A percentile compares a stretch with the other conserved stretches of the same genome.
Conservation (phyloP, 2,113 vertebrate genomes). For the Phoxinus phoxinus region DNA sequence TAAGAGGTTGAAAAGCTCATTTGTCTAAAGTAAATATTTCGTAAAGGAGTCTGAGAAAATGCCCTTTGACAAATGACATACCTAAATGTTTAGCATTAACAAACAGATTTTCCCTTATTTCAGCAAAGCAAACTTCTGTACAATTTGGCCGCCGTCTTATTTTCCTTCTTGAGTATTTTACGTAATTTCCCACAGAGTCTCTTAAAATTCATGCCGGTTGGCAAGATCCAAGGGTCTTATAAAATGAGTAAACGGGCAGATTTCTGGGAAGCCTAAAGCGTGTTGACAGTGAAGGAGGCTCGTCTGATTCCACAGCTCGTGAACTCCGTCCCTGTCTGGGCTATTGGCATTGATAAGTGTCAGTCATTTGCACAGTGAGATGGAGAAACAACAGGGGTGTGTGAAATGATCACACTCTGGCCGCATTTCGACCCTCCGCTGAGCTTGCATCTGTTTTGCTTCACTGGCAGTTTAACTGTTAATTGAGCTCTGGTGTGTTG, state of each 20-base stretch:
- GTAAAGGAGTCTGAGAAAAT: constrained; percentile 4
- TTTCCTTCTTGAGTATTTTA: constrained; percentile 30
- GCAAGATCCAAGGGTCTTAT: constrained; percentile 52
- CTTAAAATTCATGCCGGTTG: constrained; percentile 34
- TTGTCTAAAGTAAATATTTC: constrained; percentile 21
- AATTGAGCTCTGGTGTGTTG: constrained; percentile 44
- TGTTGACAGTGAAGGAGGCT: constrained; percentile 40
- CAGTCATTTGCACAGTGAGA: constrained; percentile 46
- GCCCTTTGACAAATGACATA: not conserved
- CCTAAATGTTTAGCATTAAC: constrained; percentile 28
- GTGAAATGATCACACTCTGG: constrained; percentile 56
- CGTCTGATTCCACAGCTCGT: constrained; percentile 21
- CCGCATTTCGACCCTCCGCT: constrained; percentile 38
- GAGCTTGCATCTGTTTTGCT: constrained; percentile 50
- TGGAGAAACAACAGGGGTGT: constrained; percentile 33
- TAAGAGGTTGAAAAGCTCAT: not conserved
- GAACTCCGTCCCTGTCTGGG: constrained; percentile 41
- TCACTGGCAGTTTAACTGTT: constrained; percentile 35
- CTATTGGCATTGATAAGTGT: constrained; percentile 54
- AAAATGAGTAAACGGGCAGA: constrained; percentile 53
- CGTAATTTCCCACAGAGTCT: constrained; percentile 36
- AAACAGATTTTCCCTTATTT: constrained; percentile 7
- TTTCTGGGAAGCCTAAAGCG: constrained; percentile 44
- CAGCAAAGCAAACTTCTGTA: constrained; percentile 13
- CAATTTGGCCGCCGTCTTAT: constrained; percentile 11